Conservation (phyloP, 2,797 vertebrate genomes). For the Malurus leucopterus region DNA sequence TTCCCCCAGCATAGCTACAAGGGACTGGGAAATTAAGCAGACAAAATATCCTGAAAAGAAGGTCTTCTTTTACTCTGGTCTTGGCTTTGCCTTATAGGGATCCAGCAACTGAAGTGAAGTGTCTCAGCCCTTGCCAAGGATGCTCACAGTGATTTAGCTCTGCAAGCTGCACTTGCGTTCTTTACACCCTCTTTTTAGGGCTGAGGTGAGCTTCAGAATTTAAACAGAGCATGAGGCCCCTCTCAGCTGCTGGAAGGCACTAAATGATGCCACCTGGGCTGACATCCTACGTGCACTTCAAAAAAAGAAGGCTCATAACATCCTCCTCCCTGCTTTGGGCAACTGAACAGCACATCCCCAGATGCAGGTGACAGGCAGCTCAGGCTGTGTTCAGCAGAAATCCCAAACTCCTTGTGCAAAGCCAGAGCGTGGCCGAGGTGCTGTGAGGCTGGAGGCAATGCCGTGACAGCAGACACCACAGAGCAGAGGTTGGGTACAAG, state of each 20-base stretch:
- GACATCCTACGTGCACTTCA: background rate
- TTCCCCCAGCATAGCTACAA: background rate
- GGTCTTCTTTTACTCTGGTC: background rate
- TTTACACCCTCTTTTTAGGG: background rate
- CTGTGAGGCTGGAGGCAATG: background rate
- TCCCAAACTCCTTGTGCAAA: background rate
- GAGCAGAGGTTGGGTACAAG: background rate
- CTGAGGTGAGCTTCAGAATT: background rate
- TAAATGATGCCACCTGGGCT: background rate
- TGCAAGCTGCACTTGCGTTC: background rate
- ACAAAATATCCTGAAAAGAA: background rate
- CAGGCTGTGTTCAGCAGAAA: background rate
- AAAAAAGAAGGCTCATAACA: background rate
- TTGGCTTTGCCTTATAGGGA: background rate
- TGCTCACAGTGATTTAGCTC: background rate
- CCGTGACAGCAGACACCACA: fast-evolving
- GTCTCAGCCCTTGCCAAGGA: background rate
- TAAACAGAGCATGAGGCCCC: background rate
- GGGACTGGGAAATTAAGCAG: background rate
- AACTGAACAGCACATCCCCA: background rate
- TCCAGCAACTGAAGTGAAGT: background rate
- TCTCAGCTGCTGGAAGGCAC: background rate
- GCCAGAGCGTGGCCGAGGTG: background rate
- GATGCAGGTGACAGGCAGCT: background rate
- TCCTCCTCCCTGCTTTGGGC: background rate